phyloP scores from a whole-genome alignment of 2,797 vertebrate genomes.

The Sus cebifrons region DNA sequence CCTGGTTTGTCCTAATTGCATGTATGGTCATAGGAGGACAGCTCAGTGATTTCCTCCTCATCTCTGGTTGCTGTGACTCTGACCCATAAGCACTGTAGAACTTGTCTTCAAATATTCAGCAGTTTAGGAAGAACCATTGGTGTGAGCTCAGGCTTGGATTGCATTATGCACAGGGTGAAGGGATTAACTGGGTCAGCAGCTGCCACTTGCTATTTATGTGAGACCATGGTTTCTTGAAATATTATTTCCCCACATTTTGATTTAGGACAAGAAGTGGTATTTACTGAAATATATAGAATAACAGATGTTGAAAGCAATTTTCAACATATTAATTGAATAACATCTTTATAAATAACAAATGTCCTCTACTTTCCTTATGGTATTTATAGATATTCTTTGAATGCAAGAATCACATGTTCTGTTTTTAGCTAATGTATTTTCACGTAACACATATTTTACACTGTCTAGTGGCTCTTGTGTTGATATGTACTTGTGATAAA shows the following conservation, averaged over 20 bases:
- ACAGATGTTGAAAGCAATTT: not conserved
- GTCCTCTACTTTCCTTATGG: not conserved
- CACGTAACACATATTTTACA: slow-evolving; percentile 93
- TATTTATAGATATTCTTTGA: not conserved
- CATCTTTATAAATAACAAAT: slow-evolving; percentile 35
- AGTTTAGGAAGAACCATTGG: not conserved
- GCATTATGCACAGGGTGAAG: not conserved
- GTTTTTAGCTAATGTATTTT: slow-evolving; percentile 88
- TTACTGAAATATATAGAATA: slow-evolving; percentile 68
- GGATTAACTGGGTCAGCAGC: not conserved
- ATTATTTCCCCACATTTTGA: not conserved
- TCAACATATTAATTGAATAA: slow-evolving; percentile 73
- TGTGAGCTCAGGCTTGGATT: rapidly evolving
- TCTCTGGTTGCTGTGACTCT: not conserved
- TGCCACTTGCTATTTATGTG: not conserved
- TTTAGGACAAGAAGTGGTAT: slow-evolving; percentile 44
- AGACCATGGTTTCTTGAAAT: not conserved
- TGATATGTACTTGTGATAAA: slow-evolving; percentile 92
- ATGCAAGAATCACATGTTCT: not conserved
- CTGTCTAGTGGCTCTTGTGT: slow-evolving; percentile 92
- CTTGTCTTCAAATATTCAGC: slow-evolving; percentile 19
- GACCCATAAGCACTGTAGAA: not conserved
- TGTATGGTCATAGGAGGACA: slow-evolving; percentile 1
- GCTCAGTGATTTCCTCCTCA: not conserved
- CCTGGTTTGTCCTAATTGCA: not conserved